Conservation (phyloP, 1,140 invertebrate species). For the Penaeus japonicus region DNA sequence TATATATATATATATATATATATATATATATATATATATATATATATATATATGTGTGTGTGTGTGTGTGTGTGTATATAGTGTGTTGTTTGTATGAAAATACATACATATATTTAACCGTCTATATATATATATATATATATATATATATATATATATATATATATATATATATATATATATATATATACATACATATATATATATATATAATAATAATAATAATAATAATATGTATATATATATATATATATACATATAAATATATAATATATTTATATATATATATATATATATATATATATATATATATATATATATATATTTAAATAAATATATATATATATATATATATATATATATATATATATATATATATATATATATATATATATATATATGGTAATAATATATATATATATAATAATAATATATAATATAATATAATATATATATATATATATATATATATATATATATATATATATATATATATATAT, state of each 20-base stretch:
- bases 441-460: not conserved
- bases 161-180: not conserved
- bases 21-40: not conserved
- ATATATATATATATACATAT: constrained; percentile 13
- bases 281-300: too few species aligned
- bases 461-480: too few species aligned
- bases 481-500: too few species aligned
- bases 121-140: constrained; percentile 6
- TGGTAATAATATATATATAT: constrained; percentile 6
- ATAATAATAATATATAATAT: constrained; percentile 7
- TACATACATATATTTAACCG: too few species aligned
- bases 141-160: constrained; percentile 13
- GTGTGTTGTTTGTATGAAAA: not conserved
- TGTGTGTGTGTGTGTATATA: not conserved
- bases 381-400: not conserved
- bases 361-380: constrained; percentile 2
- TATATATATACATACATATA: constrained; percentile 13
- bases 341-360: constrained; percentile 7
- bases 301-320: not conserved
- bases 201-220: constrained; percentile 13
- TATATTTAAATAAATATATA: not conserved
- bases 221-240: too few species aligned
- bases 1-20: not conserved
- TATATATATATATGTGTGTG: not conserved
- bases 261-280: too few species aligned